A percentile compares a stretch with the other conserved stretches of the same genome.
Evolutionary conservation across 2,888 invertebrate genomes (phyloP).

Genomic region (Esperia sulphurella): DNA sequence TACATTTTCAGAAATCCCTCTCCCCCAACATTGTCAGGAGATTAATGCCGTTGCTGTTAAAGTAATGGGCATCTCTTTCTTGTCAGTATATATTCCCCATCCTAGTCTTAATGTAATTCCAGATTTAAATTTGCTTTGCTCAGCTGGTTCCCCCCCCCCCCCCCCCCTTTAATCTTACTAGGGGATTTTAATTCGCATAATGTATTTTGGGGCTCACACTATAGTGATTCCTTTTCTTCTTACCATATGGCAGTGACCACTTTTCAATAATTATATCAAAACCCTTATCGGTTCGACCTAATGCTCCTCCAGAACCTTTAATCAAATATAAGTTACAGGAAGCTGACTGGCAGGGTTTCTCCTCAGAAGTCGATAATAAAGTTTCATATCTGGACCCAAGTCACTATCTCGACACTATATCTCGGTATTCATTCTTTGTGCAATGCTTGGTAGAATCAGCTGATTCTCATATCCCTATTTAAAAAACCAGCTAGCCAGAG

Average conservation of each 20-base stretch:
- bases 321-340: conserved; percentile 5
- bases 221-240: not conserved
- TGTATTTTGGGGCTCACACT: not conserved
- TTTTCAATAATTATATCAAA: conserved; percentile 7
- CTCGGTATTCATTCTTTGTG: not conserved
- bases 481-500: not conserved
- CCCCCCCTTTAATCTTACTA: conserved; percentile 6
- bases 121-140: conserved; percentile 4
- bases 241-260: conserved; percentile 13
- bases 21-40: not conserved
- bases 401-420: not conserved
- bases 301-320: not conserved
- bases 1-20: conserved; percentile 4
- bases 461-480: not conserved
- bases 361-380: not conserved
- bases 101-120: conserved; percentile 12
- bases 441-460: not conserved
- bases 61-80: conserved; percentile 7
- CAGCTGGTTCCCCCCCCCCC: conserved; percentile 4
- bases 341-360: conserved; percentile 3
- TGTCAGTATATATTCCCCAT: conserved; percentile 13
- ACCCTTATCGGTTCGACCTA: not conserved
- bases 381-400: not conserved
- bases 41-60: conserved; percentile 13
- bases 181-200: conserved; percentile 12